Evolutionary conservation across 2,888 invertebrate genomes (phyloP).

Genomic region (Sepioteuthis lessoniana): DNA sequence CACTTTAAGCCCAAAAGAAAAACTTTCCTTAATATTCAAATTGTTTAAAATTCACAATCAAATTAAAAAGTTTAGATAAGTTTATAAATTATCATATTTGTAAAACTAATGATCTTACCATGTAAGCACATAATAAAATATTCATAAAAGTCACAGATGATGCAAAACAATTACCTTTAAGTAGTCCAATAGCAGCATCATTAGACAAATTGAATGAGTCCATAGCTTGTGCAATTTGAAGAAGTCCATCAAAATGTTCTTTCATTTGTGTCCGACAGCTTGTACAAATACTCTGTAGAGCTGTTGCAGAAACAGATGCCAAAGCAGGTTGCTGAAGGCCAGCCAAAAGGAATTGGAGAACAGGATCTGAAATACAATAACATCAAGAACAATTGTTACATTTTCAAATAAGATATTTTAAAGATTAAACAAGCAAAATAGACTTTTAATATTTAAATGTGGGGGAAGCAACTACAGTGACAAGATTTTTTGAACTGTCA

Average conservation of each 20-base stretch:
- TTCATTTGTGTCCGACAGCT: conserved; percentile 87
- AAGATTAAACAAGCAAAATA: not conserved
- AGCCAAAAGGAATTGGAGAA: conserved; percentile 85
- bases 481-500: not conserved
- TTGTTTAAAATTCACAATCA: too few species aligned
- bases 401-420: not conserved
- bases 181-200: conserved; percentile 71
- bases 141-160: not conserved
- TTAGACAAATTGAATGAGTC: conserved; percentile 72
- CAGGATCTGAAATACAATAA: conserved; percentile 80
- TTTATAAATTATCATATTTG: too few species aligned
- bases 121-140: too few species aligned
- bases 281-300: conserved; percentile 89
- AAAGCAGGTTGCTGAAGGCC: conserved; percentile 70
- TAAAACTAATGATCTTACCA: too few species aligned
- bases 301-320: conserved; percentile 84
- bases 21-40: too few species aligned
- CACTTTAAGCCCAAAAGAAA: too few species aligned
- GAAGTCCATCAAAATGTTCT: conserved; percentile 83
- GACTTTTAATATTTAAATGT: too few species aligned
- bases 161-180: conserved; percentile 66
- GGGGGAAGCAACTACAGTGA: not conserved
- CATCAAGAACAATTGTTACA: not conserved
- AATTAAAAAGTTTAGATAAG: too few species aligned
- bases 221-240: conserved; percentile 76